Conservation (phyloP, 2,888 invertebrate species). For the Spilarctia lutea region DNA sequence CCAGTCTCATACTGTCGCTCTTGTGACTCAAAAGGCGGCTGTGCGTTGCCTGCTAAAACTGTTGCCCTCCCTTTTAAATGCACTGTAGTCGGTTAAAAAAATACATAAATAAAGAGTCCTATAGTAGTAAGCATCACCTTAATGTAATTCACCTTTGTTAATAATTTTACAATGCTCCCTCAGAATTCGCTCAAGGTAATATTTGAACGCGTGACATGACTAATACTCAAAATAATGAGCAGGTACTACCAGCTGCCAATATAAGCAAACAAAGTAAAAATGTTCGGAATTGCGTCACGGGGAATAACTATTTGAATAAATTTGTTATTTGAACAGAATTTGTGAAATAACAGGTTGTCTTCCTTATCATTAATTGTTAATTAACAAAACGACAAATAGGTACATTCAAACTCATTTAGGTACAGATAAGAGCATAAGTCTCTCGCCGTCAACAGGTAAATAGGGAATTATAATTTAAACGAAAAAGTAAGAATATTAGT, state of each 20-base stretch:
- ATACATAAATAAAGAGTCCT: too few species aligned
- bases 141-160: not conserved
- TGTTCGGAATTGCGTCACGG: too few species aligned
- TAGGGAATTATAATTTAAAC: not conserved
- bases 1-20: not conserved
- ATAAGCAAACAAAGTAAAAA: not conserved
- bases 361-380: not conserved
- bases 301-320: not conserved
- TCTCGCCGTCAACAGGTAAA: not conserved
- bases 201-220: not conserved
- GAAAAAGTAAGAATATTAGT: too few species aligned
- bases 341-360: not conserved
- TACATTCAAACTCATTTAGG: not conserved
- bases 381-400: not conserved
- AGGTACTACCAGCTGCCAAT: not conserved
- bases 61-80: too few species aligned
- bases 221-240: not conserved
- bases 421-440: not conserved
- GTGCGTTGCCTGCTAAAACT: too few species aligned
- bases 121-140: too few species aligned
- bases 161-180: not conserved
- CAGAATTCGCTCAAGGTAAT: not conserved
- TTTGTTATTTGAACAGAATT: not conserved
- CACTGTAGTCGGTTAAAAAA: too few species aligned
- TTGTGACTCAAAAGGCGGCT: too few species aligned